Base-by-base conservation (phyloP, 2,113 vertebrate genomes). In the Actenoides hombroni region DNA sequence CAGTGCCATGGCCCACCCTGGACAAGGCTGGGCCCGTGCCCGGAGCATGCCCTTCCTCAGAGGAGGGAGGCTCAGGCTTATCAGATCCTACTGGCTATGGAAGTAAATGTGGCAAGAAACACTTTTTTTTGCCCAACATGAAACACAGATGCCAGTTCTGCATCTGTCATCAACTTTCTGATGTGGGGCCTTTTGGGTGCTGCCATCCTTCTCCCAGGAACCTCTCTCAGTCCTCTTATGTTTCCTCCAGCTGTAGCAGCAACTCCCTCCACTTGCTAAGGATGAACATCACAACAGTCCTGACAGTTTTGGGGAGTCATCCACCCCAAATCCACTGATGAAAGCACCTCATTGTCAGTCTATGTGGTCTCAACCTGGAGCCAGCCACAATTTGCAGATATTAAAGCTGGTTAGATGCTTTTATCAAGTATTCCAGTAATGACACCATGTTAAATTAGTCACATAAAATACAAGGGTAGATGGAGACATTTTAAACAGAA, bases 1-100 rank as follows among this genome's bases (percentile, higher is more conserved):
- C 42, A 79, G 29, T 0, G 0, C 31, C 23, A 14, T 2, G 13
- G 35, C 46, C 7, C 29, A 25, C 21, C 5, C 4, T 0, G 1
- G 26, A 20, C 4, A 1, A 18, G 12, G 16, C 48, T 51, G 10
- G 17, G 11, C 23, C 26, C 0, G 1, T 1, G 3, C 37, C n/a
- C 25, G 19, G 29, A 31, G 26, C 2, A 1, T 40, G 3, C 46
- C 33, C 26, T 28, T 85, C 37, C 23, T 78, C 1, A 2, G 44
- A 75, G 40, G 8, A 84, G 20, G n/a, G 24, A 63, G 70, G 12
- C 29, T 31, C 37, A 40, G 20, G 20, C 2, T 6, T 4, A 51
- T 44, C 31, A 40, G 26, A 54, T 70, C 37, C 20, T 40, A 79
- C 61, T 60, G 16, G 26, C n/a, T 48, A 35, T 3, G 12, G 67